Conservation (phyloP, 2,797 vertebrate species). For the Kryptopterus vitreolus region DNA sequence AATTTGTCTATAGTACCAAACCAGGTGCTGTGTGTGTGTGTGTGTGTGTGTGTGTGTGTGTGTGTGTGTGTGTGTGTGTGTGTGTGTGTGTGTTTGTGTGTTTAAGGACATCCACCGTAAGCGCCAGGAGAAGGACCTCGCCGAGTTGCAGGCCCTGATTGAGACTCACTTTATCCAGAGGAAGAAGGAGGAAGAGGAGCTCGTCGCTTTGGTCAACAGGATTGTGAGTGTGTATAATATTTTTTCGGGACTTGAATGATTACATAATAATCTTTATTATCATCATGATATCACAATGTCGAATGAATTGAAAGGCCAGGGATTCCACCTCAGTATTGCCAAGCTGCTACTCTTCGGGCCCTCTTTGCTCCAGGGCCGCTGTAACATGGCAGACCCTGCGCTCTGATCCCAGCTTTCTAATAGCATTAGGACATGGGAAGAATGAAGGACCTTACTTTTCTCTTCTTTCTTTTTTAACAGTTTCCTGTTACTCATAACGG, state of each 20-base stretch:
- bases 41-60: constrained; percentile 18
- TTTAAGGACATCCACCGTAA: constrained; percentile 95
- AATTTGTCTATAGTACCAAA: background rate
- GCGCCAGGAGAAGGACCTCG: constrained; percentile 93
- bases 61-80: constrained; percentile 14
- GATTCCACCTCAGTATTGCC: no score
- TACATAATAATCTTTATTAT: background rate
- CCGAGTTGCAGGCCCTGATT: constrained; percentile 94
- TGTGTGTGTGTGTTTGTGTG: constrained; percentile 33
- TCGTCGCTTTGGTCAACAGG: constrained; percentile 89
- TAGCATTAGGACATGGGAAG: no score
- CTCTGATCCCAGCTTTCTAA: no score
- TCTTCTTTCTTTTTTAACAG: no score
- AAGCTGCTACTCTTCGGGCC: no score
- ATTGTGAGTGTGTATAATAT: constrained; percentile 77
- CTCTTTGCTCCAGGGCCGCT: no score
- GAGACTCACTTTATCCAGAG: constrained; percentile 93
- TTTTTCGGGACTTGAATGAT: background rate
- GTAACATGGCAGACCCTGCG: no score
- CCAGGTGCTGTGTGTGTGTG: background rate
- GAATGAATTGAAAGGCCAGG: no score
- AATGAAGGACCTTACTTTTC: no score
- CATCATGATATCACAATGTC: no score
- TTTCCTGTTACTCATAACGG: background rate
- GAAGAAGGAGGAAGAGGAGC: constrained; percentile 96